Evolutionary conservation across 2,113 vertebrate species (phyloP), one percentile per base, ranked within the genome.

Genomic region (Passer montanus): DNA sequence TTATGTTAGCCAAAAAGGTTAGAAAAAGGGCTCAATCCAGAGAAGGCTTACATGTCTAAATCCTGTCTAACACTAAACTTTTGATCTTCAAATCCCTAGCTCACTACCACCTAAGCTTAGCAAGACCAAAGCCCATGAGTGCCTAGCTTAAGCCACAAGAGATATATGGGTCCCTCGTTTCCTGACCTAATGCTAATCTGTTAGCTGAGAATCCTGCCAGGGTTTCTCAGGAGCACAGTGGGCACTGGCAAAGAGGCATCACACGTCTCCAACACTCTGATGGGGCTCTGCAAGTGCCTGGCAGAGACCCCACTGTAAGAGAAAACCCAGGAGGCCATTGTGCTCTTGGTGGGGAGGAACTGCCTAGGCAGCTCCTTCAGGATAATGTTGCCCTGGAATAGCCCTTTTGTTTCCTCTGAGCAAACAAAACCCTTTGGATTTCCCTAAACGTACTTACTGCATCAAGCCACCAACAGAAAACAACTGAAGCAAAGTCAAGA

Each of bases 41-140:
- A 79, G 67, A 75, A 83, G 68, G 53, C 66, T 79, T 82, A 41
- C 84, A 87, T 84, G 43, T 41, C n/a, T 76, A 87, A 91, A 89
- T 76, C 84, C 62, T 56, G 10, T 60, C 56, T 87, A 79, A 78
- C 1, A 3, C 39, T 70, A 60, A 52, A 11, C 15, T 85, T 95
- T 89, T 87, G 60, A 93, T 96, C 73, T 91, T 91, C 81, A 95
- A 91, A 89, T 89, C 49, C 37, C 28, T 49, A 50, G 17, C 64
- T 94, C 50, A 9, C 77, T 87, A 12, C 15, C 58, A 89, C 37
- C 37, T 89, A 67, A 77, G 13, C 24, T 92, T 55, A 90, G 72
- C 35, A 78, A 92, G 19, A 81, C 79, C 55, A 79, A 92, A 93
- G 53, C 26, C 74, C 1, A 0, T 33, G 74, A 55, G 26, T 64